phyloP scores from a whole-genome alignment of 2,797 vertebrate species.

The Sardinella longiceps region DNA sequence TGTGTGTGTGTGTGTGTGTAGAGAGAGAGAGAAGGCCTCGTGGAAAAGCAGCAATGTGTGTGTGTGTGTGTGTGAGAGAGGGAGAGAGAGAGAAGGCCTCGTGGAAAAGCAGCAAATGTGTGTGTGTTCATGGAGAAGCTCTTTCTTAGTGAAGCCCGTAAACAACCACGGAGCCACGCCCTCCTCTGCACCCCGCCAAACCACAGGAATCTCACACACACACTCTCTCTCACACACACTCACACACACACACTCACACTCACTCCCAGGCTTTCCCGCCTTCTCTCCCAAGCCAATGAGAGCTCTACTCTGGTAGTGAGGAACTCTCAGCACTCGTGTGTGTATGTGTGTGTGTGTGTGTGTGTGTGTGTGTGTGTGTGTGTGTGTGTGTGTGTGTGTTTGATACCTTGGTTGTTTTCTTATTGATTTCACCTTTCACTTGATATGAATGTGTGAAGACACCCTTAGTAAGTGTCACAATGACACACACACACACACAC shows the following conservation, averaged over 20 bases:
- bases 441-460: not conserved
- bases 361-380: constrained; percentile 39
- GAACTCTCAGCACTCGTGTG: too few relatives aligned
- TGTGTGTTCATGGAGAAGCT: constrained; percentile 59
- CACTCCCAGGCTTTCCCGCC: constrained; percentile 69
- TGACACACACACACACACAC: too few relatives aligned
- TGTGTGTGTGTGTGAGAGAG: too few relatives aligned
- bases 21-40: too few relatives aligned
- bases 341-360: not conserved
- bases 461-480: too few relatives aligned
- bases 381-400: constrained; percentile 26
- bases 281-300: constrained; percentile 56
- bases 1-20: too few relatives aligned
- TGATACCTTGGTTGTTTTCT: too few relatives aligned
- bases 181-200: constrained; percentile 71
- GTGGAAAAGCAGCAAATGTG: constrained; percentile 62
- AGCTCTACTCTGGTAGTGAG: too few relatives aligned
- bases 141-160: constrained; percentile 71
- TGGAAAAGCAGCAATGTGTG: too few relatives aligned
- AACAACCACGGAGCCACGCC: constrained; percentile 72
- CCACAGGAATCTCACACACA: constrained; percentile 74
- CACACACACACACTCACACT: too few relatives aligned
- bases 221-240: not conserved
- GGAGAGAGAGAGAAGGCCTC: constrained; percentile 41
- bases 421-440: too few relatives aligned